Evolutionary conservation across 1,140 invertebrate genomes (phyloP).

Genomic region (Cherax destructor): DNA sequence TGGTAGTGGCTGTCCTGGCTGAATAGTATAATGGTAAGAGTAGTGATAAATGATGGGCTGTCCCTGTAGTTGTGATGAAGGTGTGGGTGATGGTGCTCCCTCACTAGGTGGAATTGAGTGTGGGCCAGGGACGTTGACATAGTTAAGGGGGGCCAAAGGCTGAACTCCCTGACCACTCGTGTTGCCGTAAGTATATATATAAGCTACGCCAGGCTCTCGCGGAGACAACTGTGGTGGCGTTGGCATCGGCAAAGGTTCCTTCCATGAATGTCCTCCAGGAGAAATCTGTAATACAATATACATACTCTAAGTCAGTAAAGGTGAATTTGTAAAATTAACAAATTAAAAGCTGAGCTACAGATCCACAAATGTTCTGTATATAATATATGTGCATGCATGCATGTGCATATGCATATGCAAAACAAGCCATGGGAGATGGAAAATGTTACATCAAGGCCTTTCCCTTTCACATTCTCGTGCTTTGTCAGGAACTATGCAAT

Average conservation of each 20-base stretch:
- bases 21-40: slow-evolving; percentile 72
- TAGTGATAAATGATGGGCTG: slow-evolving; percentile 72
- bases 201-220: slow-evolving; percentile 70
- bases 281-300: slow-evolving; percentile 56
- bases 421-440: too few species aligned
- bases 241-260: slow-evolving; percentile 70
- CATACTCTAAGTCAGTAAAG: neutral
- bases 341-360: neutral
- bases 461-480: too few species aligned
- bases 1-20: slow-evolving; percentile 69
- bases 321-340: neutral
- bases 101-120: slow-evolving; percentile 62
- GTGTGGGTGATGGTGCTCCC: slow-evolving; percentile 69
- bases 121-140: slow-evolving; percentile 60
- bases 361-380: too few species aligned
- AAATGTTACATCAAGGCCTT: too few species aligned
- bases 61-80: slow-evolving; percentile 61
- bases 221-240: slow-evolving; percentile 71
- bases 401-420: too few species aligned
- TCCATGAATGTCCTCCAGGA: slow-evolving; percentile 69
- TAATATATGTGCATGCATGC: neutral
- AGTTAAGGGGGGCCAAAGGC: slow-evolving; percentile 70
- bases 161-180: slow-evolving; percentile 60
- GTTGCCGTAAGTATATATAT: slow-evolving; percentile 70
- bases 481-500: too few species aligned